Conservation (phyloP, 2,113 vertebrate genomes). For the Scytalopus superciliaris region DNA sequence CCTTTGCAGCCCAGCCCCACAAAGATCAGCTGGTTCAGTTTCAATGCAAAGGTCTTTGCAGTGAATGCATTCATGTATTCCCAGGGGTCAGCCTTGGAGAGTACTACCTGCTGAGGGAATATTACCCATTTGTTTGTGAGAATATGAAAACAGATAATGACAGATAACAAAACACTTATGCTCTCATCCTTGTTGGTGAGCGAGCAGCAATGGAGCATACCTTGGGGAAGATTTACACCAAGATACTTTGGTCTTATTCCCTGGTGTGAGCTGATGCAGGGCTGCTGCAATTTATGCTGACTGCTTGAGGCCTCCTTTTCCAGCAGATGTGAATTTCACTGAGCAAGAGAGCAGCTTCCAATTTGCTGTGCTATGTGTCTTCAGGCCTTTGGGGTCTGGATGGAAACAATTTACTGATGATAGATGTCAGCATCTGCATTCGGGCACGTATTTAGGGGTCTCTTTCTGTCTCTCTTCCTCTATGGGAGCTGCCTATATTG, state of each 20-base stretch:
- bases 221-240: neutral
- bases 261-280: neutral
- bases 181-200: neutral
- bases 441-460: neutral
- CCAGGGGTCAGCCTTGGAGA: neutral
- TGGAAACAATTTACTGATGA: neutral
- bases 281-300: neutral
- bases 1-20: neutral
- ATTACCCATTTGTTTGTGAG: slow-evolving; percentile 33
- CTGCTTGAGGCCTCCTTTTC: slow-evolving; percentile 7
- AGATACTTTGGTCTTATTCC: neutral
- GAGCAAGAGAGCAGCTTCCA: neutral
- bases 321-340: neutral
- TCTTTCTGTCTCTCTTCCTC: neutral
- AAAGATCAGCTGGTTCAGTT: neutral
- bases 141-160: slow-evolving; percentile 39
- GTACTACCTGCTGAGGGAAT: slow-evolving; percentile 34
- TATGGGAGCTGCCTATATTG: neutral
- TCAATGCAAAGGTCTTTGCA: neutral
- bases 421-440: neutral
- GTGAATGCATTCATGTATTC: neutral
- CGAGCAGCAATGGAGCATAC: neutral
- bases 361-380: neutral
- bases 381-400: neutral
- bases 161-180: slow-evolving; percentile 22